These are phyloP conservation scores for Heliothis peltigera DNA, from an alignment of 2,888 invertebrate species.

Conservation along the genomic window DNA sequence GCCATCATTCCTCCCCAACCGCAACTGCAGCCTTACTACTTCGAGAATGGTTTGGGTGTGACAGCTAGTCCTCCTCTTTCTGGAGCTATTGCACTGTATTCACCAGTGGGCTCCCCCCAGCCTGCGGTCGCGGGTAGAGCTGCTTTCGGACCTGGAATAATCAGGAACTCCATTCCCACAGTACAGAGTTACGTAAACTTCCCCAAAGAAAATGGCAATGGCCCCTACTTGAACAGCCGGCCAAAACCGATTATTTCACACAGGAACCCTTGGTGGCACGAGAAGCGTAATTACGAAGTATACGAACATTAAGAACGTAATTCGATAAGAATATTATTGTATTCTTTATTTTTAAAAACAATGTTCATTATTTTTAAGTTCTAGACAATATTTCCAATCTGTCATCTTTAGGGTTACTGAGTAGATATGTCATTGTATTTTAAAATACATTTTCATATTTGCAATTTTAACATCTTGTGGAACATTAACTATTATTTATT, in stretches of 20 bases:
- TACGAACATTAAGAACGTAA: slow-evolving; percentile 65
- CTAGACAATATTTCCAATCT: slow-evolving; percentile 13
- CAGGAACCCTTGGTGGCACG: slow-evolving; percentile 70
- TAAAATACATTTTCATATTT: slow-evolving; percentile 58
- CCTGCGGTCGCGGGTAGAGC: slow-evolving; percentile 22
- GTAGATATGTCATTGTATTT: slow-evolving; percentile 62
- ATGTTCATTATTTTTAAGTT: slow-evolving; percentile 29
- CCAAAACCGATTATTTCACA: slow-evolving; percentile 39
- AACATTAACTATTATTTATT: slow-evolving; percentile 56
- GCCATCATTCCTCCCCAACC: slow-evolving; percentile 45
- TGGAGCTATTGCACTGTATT: slow-evolving; percentile 48
- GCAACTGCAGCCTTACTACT: slow-evolving; percentile 41
- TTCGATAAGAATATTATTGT: slow-evolving; percentile 9
- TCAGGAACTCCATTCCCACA: slow-evolving; percentile 63
- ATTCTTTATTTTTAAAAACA: slow-evolving; percentile 12
- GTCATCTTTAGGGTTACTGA: slow-evolving; percentile 3
- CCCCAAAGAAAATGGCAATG: slow-evolving; percentile 62
- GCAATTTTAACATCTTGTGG: slow-evolving; percentile 33
- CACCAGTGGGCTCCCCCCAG: slow-evolving; percentile 45
- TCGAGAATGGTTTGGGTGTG: slow-evolving; percentile 54
- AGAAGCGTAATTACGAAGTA: slow-evolving; percentile 70
- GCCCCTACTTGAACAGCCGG: slow-evolving; percentile 55
- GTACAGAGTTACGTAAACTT: slow-evolving; percentile 65
- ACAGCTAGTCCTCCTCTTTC: slow-evolving; percentile 46
- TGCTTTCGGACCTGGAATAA: slow-evolving; percentile 53